Base-by-base conservation (phyloP, 2,888 invertebrate species). In the Gerris lacustris region DNA sequence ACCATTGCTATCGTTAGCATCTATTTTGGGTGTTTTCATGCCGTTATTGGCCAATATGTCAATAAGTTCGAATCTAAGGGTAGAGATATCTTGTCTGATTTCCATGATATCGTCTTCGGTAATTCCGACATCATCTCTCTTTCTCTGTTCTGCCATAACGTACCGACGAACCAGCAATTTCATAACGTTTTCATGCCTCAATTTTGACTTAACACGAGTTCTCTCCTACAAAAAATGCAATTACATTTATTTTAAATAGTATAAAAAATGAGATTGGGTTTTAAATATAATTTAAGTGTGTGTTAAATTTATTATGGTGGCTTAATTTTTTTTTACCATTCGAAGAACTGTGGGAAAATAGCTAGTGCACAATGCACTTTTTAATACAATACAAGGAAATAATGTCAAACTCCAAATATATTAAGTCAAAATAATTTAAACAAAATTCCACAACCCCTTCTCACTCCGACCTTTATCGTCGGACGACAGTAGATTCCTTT, bases 21-120 rank as follows among this genome's bases (percentile, higher is more conserved):
- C 87, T 69, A 91, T 81, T 75, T 86, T 83, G 0, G 93, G 92
- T 0, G 92, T 92, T 75, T 86, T 85, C 89, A 92, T 93, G 68
- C 93, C 94, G 78, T 96, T 96, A 76, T 88, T 89, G 70, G 87
- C 85, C 11, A 97, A 86, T 77, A 97, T 95, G 78, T 96, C 95
- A 70, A 97, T 88, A 43, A 97, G 83, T 79, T 97, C 96, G 80
- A 90, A 97, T 74, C 95, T 85, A 75, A 97, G 85, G 6, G 94
- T 91, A n/a, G 94, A 95, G 74, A 97, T 95, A 79, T 97, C 97
- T 79, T 97, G 96, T 77, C 97, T 87, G 77, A 97, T 94, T 83
- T 98, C 98, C 87, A 96, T 96, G 74, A 98, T 92, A 80, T 98
- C 97, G 81, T 98, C 98, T 79, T 97, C 97, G 0, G 94, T 95